Conservation (phyloP, 2,888 invertebrate species). For the Deladenus siricidicola region DNA sequence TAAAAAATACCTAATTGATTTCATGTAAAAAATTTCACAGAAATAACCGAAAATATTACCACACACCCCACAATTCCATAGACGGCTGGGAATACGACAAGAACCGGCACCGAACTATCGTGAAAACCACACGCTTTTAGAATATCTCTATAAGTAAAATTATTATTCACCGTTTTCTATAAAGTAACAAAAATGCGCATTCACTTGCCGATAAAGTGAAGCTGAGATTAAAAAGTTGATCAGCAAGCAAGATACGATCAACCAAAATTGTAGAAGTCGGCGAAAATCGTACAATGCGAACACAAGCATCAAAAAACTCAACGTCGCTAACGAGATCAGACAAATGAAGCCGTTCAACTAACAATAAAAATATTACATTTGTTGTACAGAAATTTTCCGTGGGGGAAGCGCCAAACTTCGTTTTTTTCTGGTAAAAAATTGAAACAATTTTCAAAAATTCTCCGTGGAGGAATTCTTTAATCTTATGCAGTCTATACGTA, state of each 20-base stretch:
- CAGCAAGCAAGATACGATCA: slow-evolving; percentile 31
- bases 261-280: slow-evolving; percentile 35
- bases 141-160: background rate
- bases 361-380: slow-evolving; percentile 1
- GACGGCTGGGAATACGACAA: background rate
- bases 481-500: too few relatives aligned
- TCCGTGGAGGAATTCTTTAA: too few relatives aligned
- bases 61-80: slow-evolving; percentile 19
- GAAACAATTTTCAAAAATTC: too few relatives aligned
- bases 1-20: slow-evolving; percentile 26
- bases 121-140: background rate
- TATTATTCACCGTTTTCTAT: background rate
- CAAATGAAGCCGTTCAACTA: slow-evolving; percentile 36
- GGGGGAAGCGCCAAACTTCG: too few relatives aligned
- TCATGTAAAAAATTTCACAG: background rate
- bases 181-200: background rate
- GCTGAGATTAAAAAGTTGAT: slow-evolving; percentile 39
- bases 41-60: slow-evolving; percentile 20
- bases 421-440: too few relatives aligned
- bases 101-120: background rate
- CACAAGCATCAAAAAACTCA: slow-evolving; percentile 39
- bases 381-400: too few relatives aligned
- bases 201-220: background rate
- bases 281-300: slow-evolving; percentile 37
- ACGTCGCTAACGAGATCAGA: slow-evolving; percentile 27